Percentiles rank a stretch among this genome's conserved stretches.
phyloP scores from a whole-genome alignment of 2,888 invertebrate genomes.

The Leptopilina myrica region DNA sequence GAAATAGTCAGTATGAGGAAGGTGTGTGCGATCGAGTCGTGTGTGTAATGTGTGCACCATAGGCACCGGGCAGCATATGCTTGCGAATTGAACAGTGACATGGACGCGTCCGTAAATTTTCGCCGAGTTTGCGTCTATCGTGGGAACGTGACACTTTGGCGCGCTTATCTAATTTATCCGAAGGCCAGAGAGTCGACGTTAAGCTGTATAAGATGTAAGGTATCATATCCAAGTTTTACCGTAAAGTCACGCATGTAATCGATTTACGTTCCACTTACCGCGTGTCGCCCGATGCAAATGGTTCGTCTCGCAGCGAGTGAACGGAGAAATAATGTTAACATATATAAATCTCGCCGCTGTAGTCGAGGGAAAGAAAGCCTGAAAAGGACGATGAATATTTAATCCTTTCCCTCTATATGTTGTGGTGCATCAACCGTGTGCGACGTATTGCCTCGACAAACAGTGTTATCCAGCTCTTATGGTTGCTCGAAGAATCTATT shows the following conservation, averaged over 20 bases:
- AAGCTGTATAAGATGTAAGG: conserved; percentile 54
- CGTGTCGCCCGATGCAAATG: conserved; percentile 54
- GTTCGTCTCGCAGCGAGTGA: conserved; percentile 45
- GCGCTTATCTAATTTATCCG: conserved; percentile 71
- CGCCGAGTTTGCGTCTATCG: conserved; percentile 61
- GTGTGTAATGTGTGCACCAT: neutral
- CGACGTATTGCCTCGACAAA: conserved; percentile 26
- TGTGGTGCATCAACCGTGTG: conserved; percentile 11
- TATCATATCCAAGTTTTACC: conserved; percentile 59
- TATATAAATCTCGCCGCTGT: conserved; percentile 36
- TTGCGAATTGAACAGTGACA: conserved; percentile 43
- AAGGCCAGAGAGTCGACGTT: conserved; percentile 60
- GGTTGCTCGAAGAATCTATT: conserved; percentile 33
- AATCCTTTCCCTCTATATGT: conserved; percentile 43
- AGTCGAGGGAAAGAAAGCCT: conserved; percentile 17
- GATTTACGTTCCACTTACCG: conserved; percentile 62
- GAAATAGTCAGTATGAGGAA: conserved; percentile 28
- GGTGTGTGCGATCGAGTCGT: neutral
- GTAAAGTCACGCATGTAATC: conserved; percentile 62
- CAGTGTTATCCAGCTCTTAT: conserved; percentile 30
- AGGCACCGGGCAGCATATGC: conserved; percentile 26
- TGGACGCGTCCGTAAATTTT: conserved; percentile 65
- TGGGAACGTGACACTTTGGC: conserved; percentile 73
- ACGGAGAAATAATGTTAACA: conserved; percentile 51
- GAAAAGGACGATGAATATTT: conserved; percentile 52